These are phyloP conservation scores for Cervus canadensis DNA, from an alignment of 2,113 vertebrate genomes.

Conservation along the genomic window DNA sequence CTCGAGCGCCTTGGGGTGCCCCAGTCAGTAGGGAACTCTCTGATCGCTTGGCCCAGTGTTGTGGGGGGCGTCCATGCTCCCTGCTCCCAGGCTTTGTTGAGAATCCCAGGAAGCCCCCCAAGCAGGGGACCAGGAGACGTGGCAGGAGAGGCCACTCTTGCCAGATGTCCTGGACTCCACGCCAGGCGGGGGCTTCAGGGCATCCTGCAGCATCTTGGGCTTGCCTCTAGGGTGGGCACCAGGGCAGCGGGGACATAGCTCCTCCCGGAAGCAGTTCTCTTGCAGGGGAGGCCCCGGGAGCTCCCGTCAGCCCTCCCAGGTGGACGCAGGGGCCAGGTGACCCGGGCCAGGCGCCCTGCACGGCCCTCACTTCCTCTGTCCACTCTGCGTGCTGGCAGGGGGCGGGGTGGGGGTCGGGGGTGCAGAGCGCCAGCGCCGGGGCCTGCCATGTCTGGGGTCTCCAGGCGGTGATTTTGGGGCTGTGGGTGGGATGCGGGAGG, in stretches of 20 bases:
- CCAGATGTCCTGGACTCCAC: background rate
- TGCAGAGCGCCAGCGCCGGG: accelerated
- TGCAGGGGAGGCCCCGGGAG: background rate
- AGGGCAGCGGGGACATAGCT: background rate
- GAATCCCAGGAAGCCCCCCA: accelerated
- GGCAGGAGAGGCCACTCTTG: accelerated
- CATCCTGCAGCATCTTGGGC: accelerated
- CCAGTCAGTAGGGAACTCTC: background rate
- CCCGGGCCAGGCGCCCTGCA: accelerated
- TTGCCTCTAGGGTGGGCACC: accelerated
- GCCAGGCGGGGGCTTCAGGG: no score
- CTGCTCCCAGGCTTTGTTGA: background rate
- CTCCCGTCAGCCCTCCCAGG: background rate
- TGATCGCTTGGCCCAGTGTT: background rate
- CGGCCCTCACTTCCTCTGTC: accelerated
- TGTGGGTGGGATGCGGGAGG: no score
- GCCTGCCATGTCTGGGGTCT: background rate
- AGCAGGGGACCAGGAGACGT: background rate
- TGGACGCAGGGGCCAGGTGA: background rate
- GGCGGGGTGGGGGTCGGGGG: background rate
- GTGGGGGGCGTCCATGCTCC: accelerated
- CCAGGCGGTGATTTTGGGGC: no score
- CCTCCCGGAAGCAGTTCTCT: accelerated
- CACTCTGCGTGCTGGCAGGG: accelerated
- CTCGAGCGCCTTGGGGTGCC: background rate